Evolutionary conservation across 2,888 invertebrate species (phyloP).

Genomic region (Acleris laterana): DNA sequence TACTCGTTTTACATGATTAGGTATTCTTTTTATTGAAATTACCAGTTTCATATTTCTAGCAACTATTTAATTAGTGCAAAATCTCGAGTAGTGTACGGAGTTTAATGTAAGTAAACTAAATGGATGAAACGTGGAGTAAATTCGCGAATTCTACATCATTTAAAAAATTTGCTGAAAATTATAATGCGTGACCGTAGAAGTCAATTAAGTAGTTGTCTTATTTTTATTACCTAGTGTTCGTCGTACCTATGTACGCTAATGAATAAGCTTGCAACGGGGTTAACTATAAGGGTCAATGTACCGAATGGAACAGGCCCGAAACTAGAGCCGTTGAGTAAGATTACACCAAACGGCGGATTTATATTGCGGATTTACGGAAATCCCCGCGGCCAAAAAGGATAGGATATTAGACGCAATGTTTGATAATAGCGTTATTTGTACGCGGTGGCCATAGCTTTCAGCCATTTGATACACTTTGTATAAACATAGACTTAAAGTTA

Average conservation of each 20-base stretch:
- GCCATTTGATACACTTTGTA: constrained; percentile 1
- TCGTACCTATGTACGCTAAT: neutral
- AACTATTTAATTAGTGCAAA: too few relatives aligned
- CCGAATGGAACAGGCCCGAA: constrained; percentile 64
- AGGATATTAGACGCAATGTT: constrained; percentile 64
- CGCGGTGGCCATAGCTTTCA: constrained; percentile 28
- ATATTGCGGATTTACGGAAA: constrained; percentile 70
- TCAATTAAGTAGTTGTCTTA: too few relatives aligned
- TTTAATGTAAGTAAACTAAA: too few relatives aligned
- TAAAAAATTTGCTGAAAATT: too few relatives aligned
- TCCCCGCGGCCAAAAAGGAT: constrained; percentile 68
- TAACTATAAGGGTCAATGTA: constrained; percentile 55
- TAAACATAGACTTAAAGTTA: constrained; percentile 1
- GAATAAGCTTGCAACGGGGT: constrained; percentile 45
- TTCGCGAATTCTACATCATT: too few relatives aligned
- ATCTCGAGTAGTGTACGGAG: too few relatives aligned
- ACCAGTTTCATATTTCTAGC: too few relatives aligned
- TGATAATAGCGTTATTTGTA: constrained; percentile 61
- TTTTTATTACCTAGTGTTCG: neutral
- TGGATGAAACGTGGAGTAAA: too few relatives aligned
- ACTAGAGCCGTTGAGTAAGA: constrained; percentile 65
- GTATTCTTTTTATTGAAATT: too few relatives aligned
- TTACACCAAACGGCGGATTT: constrained; percentile 76
- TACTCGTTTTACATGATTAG: too few relatives aligned
- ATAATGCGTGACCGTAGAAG: too few relatives aligned